Conservation (phyloP, 2,888 invertebrate species). For the Dioctria rufipes region DNA sequence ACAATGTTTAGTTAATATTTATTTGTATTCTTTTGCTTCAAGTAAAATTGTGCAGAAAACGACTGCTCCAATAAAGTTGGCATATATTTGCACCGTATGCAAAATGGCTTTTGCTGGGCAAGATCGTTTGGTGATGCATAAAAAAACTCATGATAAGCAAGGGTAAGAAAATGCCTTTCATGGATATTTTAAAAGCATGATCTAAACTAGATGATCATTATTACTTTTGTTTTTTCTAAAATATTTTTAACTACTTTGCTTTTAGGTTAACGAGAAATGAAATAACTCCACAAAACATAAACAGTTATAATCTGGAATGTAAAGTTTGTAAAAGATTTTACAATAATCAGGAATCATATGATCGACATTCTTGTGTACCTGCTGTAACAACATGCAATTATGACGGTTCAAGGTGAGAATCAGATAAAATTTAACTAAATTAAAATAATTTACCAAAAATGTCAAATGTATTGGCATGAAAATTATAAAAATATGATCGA, state of each 20-base stretch:
- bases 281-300: not conserved
- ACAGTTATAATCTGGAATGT: constrained; percentile 1
- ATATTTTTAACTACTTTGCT: too few species aligned
- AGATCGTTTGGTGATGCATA: not conserved
- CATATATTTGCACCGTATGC: constrained; percentile 18
- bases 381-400: not conserved
- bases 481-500: not conserved
- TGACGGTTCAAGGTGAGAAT: not conserved
- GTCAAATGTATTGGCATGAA: not conserved
- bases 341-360: not conserved
- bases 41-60: too few species aligned
- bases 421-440: not conserved
- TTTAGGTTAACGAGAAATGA: not conserved
- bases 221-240: too few species aligned
- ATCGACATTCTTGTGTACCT: constrained; percentile 1
- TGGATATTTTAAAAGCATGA: too few species aligned
- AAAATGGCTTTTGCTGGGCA: constrained; percentile 17
- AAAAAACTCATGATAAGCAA: constrained; percentile 12
- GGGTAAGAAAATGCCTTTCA: not conserved
- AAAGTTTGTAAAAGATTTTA: not conserved
- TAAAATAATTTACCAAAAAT: not conserved
- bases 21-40: too few species aligned
- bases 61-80: not conserved
- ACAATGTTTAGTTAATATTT: too few species aligned
- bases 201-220: too few species aligned